Evolutionary conservation across 2,888 invertebrate genomes (phyloP).

Genomic region (Macrosoma leucophasiata): DNA sequence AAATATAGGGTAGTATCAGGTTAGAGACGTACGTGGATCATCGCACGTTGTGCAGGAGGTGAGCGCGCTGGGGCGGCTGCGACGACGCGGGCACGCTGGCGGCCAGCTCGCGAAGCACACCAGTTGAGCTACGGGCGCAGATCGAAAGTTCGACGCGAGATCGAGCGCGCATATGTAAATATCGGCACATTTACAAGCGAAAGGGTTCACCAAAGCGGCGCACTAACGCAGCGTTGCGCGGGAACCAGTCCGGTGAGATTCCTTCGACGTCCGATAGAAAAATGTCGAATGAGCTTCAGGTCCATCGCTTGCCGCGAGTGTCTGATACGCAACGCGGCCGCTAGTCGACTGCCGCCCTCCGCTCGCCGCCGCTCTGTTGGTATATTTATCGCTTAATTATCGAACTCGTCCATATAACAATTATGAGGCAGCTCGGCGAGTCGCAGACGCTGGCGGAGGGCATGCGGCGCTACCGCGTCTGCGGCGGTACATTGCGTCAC

Average conservation of each 20-base stretch:
- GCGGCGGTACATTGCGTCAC: constrained; percentile 60
- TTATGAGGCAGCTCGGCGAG: constrained; percentile 60
- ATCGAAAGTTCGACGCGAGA: constrained; percentile 75
- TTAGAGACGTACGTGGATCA: constrained; percentile 68
- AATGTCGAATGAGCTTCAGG: constrained; percentile 71
- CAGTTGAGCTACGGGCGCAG: constrained; percentile 57
- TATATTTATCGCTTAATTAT: constrained; percentile 75
- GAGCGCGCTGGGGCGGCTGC: constrained; percentile 56
- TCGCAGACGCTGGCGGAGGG: constrained; percentile 45
- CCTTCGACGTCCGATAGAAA: constrained; percentile 78
- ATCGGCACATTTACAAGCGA: constrained; percentile 76
- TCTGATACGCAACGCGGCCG: constrained; percentile 67
- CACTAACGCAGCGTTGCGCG: constrained; percentile 73
- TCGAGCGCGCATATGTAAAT: constrained; percentile 74
- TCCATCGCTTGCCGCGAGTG: constrained; percentile 62
- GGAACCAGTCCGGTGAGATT: constrained; percentile 81
- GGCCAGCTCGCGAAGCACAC: constrained; percentile 49
- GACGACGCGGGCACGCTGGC: constrained; percentile 33
- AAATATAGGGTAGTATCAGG: no score
- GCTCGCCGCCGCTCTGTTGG: constrained; percentile 60
- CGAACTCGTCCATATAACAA: constrained; percentile 70
- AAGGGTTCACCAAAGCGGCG: constrained; percentile 75
- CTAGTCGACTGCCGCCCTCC: constrained; percentile 71
- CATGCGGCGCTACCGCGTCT: constrained; percentile 64
- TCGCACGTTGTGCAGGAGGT: constrained; percentile 59